Conservation (phyloP, 2,113 vertebrate species). For the Melanotaenia duboulayi region DNA sequence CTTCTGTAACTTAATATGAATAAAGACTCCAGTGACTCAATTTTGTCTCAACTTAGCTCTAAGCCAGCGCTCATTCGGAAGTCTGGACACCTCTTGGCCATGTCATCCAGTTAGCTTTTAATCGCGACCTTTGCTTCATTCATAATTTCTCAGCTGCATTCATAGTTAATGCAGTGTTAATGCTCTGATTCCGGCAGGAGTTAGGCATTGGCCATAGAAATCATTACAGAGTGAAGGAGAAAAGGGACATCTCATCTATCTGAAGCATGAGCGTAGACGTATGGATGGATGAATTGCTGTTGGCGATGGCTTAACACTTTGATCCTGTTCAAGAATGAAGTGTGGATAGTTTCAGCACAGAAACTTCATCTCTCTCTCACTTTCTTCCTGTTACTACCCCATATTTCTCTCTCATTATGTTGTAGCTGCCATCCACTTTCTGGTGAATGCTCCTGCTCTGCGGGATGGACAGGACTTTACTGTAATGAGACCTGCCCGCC, state of each 20-base stretch:
- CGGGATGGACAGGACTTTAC: constrained; percentile 94
- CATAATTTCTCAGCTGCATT: constrained; percentile 79
- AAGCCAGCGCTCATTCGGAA: constrained; percentile 67
- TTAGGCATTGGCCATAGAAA: constrained; percentile 63
- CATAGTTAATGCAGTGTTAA: constrained; percentile 82
- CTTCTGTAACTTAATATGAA: constrained; percentile 30
- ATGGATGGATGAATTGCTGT: constrained; percentile 64
- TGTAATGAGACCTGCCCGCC: constrained; percentile 95
- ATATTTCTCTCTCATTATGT: constrained; percentile 55
- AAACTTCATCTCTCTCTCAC: constrained; percentile 37
- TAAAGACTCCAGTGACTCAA: constrained; percentile 42
- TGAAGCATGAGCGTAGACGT: constrained; percentile 55
- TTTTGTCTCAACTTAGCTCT: constrained; percentile 51
- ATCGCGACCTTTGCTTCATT: constrained; percentile 81
- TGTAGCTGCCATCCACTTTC: constrained; percentile 95
- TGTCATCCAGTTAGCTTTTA: constrained; percentile 78
- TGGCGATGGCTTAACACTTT: constrained; percentile 52
- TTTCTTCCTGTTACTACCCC: constrained; percentile 38
- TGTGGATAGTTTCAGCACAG: constrained; percentile 47
- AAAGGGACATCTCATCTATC: constrained; percentile 71
- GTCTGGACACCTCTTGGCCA: constrained; percentile 71
- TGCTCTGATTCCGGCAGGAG: constrained; percentile 74
- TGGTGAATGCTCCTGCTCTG: constrained; percentile 92
- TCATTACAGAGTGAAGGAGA: constrained; percentile 78
- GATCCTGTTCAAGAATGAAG: constrained; percentile 57